A percentile compares a stretch with the other conserved stretches of the same genome.
Evolutionary conservation across 2,888 invertebrate species (phyloP).

Genomic region (Lepidocyrtinus sp.): DNA sequence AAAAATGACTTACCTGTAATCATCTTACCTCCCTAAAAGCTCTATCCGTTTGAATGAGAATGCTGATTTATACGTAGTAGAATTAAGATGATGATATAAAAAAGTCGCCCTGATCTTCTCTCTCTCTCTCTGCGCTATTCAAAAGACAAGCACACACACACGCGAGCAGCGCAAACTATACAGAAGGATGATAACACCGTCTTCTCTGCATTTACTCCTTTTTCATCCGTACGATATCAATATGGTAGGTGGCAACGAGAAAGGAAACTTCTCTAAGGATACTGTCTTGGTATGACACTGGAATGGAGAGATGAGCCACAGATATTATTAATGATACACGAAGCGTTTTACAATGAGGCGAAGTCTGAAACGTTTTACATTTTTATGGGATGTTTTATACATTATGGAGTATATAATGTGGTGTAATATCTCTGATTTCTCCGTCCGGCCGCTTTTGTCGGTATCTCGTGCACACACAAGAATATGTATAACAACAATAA

Average conservation of each 20-base stretch:
- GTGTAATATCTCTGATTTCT: slow-evolving; percentile 45
- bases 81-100: background rate
- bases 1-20: slow-evolving; percentile 13
- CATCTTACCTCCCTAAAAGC: slow-evolving; percentile 13
- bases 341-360: slow-evolving; percentile 48
- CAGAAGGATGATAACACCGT: too few species aligned
- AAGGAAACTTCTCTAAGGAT: too few species aligned
- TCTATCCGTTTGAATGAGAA: background rate
- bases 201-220: too few species aligned
- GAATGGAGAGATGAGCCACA: too few species aligned
- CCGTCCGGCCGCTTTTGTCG: slow-evolving; percentile 52
- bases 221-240: too few species aligned
- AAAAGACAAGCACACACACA: too few species aligned
- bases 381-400: slow-evolving; percentile 20
- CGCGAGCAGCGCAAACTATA: too few species aligned
- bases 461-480: slow-evolving; percentile 51
- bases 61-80: background rate
- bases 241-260: slow-evolving; percentile 50
- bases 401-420: slow-evolving; percentile 3
- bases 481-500: slow-evolving; percentile 60
- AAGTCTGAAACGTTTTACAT: too few species aligned
- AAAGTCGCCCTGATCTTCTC: background rate
- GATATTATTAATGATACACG: slow-evolving; percentile 57
- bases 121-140: too few species aligned
- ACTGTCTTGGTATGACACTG: too few species aligned